Evolutionary conservation across 1,140 invertebrate genomes (phyloP), one percentile per base, ranked within the genome.

Genomic region (Aphelenchoides avenae): DNA sequence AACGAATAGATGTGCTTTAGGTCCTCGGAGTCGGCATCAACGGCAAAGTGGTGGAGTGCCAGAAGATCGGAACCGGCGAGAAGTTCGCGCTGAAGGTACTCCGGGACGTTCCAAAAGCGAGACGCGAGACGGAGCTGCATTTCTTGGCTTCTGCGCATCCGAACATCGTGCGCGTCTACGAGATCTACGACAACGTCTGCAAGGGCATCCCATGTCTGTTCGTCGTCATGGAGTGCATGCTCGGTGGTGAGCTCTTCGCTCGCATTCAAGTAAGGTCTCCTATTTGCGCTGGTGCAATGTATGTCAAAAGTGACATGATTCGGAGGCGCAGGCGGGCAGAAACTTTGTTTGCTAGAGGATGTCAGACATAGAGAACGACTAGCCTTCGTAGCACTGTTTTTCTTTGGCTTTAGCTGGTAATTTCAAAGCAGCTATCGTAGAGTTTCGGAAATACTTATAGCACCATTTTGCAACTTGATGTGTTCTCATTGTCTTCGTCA

Each of bases 221-320:
- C 6, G 88, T 98, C 34, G 86, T 98, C 6, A 97, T 98, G 93
- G 93, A 97, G 83, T 93, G 88, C 75, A 96, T 96, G 92, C 88
- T 91, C 76, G 92, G 92, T 40, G 92, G 92, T 1, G 92, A 97
- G 78, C 81, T 97, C 31, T 96, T 96, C 34, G 47, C 61, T 13
- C 39, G 60, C 26, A 62, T 62, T 41, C 66, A 65, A 40, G 63
- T 68, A 41, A 13, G n/a, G n/a, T n/a, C n/a, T n/a, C n/a, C n/a
- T n/a, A n/a, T n/a, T n/a, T n/a, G 52, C 13, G 50, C 44, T 13
- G 13, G 50, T 15, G 26, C 43, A 18, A n/a, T n/a, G n/a, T n/a
- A n/a, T n/a, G n/a, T n/a, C n/a, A n/a, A n/a, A n/a, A n/a, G n/a
- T n/a, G n/a, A n/a, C n/a, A n/a, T n/a, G n/a, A n/a, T n/a, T n/a